Evolutionary conservation across 1,140 invertebrate species (phyloP).

Genomic region (Drosophila repleta): DNA sequence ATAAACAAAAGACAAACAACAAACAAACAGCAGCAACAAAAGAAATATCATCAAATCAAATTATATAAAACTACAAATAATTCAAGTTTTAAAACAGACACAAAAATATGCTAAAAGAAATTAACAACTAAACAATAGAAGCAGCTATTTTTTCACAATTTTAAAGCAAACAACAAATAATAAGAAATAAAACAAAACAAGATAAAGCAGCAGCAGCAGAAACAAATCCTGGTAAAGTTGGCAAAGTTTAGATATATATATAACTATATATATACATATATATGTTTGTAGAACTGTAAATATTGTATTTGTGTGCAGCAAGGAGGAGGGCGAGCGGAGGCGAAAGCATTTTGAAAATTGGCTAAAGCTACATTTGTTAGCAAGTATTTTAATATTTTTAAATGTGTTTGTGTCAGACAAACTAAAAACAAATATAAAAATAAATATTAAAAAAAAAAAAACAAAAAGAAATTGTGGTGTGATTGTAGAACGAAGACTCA

Average conservation of each 20-base stretch:
- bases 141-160: constrained; percentile 83
- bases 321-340: background rate
- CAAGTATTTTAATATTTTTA: constrained; percentile 76
- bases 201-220: constrained; percentile 11
- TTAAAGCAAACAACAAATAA: constrained; percentile 58
- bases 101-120: constrained; percentile 50
- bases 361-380: constrained; percentile 21
- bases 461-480: constrained; percentile 52
- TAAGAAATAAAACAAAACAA: constrained; percentile 31
- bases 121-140: constrained; percentile 71
- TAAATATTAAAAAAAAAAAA: constrained; percentile 23
- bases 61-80: constrained; percentile 60
- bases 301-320: constrained; percentile 69
- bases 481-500: constrained; percentile 71
- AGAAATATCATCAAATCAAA: constrained; percentile 74
- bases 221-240: constrained; percentile 7
- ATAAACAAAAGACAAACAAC: constrained; percentile 8
- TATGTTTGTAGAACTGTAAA: constrained; percentile 59
- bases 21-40: constrained; percentile 23
- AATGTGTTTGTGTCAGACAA: constrained; percentile 13
- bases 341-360: constrained; percentile 44
- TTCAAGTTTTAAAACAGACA: constrained; percentile 61
- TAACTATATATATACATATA: constrained; percentile 27
- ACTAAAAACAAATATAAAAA: constrained; percentile 15
- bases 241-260: constrained; percentile 32